Evolutionary conservation across 1,140 invertebrate genomes (phyloP).

Genomic region (Calliphora vicina): DNA sequence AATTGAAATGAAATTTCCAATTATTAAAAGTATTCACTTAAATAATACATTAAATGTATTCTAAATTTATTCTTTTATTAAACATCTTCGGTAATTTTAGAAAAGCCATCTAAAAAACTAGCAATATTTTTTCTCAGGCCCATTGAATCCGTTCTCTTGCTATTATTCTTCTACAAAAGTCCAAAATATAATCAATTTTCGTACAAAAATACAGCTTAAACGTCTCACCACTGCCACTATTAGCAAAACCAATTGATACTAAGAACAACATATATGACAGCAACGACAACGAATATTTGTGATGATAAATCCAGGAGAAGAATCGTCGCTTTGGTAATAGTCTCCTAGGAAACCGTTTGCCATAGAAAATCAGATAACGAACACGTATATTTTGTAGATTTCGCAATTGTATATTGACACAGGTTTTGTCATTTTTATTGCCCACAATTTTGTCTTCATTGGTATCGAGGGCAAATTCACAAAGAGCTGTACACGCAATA

Average conservation of each 20-base stretch:
- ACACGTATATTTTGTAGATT: constrained; percentile 80
- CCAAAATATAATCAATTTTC: background rate
- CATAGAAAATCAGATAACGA: constrained; percentile 80
- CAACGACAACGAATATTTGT: constrained; percentile 36
- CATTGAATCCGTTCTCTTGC: background rate
- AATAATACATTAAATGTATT: too few species aligned
- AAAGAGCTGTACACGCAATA: constrained; percentile 79
- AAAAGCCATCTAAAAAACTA: too few species aligned
- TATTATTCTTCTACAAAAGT: background rate
- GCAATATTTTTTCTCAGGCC: too few species aligned
- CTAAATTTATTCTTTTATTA: too few species aligned
- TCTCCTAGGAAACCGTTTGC: constrained; percentile 43
- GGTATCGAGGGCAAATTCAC: constrained; percentile 79
- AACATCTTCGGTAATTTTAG: too few species aligned
- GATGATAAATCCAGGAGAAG: constrained; percentile 23
- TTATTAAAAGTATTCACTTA: too few species aligned
- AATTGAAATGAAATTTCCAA: too few species aligned
- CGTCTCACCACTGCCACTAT: constrained; percentile 38
- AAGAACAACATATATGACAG: constrained; percentile 37
- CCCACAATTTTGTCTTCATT: constrained; percentile 64
- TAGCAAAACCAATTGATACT: constrained; percentile 39
- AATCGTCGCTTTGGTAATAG: background rate
- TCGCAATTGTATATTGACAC: constrained; percentile 62
- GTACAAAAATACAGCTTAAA: background rate
- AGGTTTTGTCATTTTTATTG: background rate